These are phyloP conservation scores for Mus spretus DNA, from an alignment of 2,797 vertebrate genomes.

Conservation along the genomic window DNA sequence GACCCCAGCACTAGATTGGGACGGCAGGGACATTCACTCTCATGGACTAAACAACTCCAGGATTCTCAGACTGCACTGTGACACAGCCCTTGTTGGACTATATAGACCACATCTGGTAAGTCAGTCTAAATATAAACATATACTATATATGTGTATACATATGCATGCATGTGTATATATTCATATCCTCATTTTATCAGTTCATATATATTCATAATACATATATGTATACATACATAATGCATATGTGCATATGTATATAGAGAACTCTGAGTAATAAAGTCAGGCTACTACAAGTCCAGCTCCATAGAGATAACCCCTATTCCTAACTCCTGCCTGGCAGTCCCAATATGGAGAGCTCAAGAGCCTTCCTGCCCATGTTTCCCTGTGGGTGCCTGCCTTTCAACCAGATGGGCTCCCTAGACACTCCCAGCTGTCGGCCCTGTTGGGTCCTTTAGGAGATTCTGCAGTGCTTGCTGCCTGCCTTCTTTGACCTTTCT, in stretches of 20 bases:
- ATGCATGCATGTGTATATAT: not conserved
- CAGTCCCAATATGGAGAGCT: not conserved
- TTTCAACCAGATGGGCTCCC: not conserved
- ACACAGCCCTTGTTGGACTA: not conserved
- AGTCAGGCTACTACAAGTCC: not conserved
- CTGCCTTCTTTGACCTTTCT: not conserved
- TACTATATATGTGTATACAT: not conserved
- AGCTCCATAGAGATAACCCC: not conserved
- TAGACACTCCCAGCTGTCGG: not conserved
- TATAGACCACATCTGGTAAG: not conserved
- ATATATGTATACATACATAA: not conserved
- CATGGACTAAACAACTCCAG: not conserved
- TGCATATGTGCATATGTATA: not conserved
- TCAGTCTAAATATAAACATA: not conserved
- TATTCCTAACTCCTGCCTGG: not conserved
- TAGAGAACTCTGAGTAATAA: not conserved
- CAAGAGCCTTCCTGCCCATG: not conserved
- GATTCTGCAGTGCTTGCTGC: rapidly evolving
- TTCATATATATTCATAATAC: not conserved
- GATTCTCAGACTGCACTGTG: not conserved
- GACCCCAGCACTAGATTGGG: not conserved
- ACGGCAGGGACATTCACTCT: not conserved
- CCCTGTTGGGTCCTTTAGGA: too few species aligned
- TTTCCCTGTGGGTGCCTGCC: not conserved
- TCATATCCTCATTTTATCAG: not conserved